These are phyloP conservation scores for Acleris holmiana DNA, from an alignment of 2,888 invertebrate species.

Conservation along the genomic window DNA sequence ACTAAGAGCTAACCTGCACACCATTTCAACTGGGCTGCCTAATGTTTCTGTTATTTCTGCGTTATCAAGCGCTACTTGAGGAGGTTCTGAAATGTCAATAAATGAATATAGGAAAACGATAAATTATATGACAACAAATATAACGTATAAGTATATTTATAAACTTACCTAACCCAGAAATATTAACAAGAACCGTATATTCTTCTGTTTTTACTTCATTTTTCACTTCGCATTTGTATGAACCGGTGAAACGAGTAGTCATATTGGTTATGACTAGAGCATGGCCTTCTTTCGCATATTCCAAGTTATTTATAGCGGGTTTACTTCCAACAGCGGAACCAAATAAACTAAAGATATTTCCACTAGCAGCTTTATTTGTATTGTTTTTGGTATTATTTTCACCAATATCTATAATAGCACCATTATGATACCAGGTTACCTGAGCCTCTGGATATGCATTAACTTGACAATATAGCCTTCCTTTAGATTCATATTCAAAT, in stretches of 20 bases:
- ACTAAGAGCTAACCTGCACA: constrained; percentile 60
- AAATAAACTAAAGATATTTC: background rate
- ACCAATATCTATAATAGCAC: constrained; percentile 46
- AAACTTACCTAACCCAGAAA: constrained; percentile 68
- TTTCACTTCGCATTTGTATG: constrained; percentile 58
- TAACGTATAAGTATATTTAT: background rate
- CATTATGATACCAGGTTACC: constrained; percentile 66
- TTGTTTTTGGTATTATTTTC: constrained; percentile 45
- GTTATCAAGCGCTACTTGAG: constrained; percentile 51
- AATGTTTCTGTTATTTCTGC: constrained; percentile 52
- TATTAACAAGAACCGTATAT: constrained; percentile 51
- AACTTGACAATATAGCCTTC: constrained; percentile 61
- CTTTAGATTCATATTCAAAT: constrained; percentile 62
- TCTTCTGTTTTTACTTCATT: constrained; percentile 52
- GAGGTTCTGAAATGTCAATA: constrained; percentile 54
- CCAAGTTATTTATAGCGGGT: background rate
- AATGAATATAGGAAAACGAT: background rate
- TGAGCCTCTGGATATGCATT: constrained; percentile 65
- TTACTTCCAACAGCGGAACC: no score
- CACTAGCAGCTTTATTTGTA: background rate
- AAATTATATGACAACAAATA: background rate
- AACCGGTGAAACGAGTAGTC: constrained; percentile 58
- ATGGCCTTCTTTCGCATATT: constrained; percentile 47
- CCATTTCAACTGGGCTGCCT: constrained; percentile 53
- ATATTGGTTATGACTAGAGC: constrained; percentile 61